A percentile compares a stretch with the other conserved stretches of the same genome.
Conservation (phyloP, 2,113 vertebrate genomes). For the Anas platyrhynchos region DNA sequence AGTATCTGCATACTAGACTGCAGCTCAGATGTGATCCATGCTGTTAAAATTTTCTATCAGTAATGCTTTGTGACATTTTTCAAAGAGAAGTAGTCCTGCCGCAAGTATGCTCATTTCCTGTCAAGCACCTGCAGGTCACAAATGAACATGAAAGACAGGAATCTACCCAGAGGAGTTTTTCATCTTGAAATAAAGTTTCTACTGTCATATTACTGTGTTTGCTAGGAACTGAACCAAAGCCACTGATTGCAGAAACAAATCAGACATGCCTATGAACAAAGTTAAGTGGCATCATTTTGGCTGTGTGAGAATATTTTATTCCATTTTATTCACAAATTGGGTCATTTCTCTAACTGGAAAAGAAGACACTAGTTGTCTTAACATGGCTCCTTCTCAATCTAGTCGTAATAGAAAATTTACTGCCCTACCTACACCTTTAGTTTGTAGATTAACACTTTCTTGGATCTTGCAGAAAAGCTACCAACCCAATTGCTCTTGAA, state of each 20-base stretch:
- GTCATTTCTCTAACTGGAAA: background rate
- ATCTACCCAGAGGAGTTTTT: conserved; percentile 16
- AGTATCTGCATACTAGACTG: background rate
- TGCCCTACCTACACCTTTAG: background rate
- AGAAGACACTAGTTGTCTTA: background rate
- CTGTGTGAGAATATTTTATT: background rate
- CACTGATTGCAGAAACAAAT: background rate
- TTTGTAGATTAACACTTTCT: background rate
- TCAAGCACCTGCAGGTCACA: conserved; percentile 44
- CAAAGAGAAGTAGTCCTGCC: conserved; percentile 26
- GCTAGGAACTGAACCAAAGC: background rate
- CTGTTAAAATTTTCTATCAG: conserved; percentile 6
- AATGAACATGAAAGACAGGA: conserved; percentile 18
- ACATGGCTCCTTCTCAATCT: background rate
- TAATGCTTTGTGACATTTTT: conserved; percentile 31
- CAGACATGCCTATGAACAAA: background rate
- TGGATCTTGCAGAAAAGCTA: background rate
- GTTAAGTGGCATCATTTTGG: background rate
- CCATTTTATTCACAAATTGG: background rate
- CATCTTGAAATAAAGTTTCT: conserved; percentile 36
- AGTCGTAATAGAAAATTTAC: background rate
- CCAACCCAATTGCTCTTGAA: background rate
- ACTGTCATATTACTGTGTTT: background rate
- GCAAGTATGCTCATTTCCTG: conserved; percentile 31
- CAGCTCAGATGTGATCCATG: background rate